Conservation (phyloP, 2,888 invertebrate genomes). For the Drosophila fungiperda region DNA sequence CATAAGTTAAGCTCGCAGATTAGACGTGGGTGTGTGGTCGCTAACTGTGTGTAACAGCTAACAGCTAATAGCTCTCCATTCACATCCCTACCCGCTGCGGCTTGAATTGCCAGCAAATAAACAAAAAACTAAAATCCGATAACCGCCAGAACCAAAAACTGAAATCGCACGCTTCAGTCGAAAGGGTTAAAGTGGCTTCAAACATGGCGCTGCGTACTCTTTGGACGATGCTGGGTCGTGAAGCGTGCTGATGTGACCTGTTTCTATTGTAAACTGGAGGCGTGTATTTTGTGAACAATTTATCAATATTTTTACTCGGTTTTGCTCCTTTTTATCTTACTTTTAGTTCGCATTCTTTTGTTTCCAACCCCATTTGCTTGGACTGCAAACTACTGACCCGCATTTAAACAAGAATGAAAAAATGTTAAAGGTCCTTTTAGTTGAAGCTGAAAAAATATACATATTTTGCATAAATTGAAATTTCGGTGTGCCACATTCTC, state of each 20-base stretch:
- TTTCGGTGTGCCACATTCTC: conserved; percentile 23
- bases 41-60: conserved; percentile 52
- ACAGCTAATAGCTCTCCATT: conserved; percentile 27
- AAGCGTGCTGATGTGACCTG: conserved; percentile 16
- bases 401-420: conserved; percentile 28
- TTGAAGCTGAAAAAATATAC: conserved; percentile 1
- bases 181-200: conserved; percentile 74
- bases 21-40: conserved; percentile 39
- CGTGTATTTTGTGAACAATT: conserved; percentile 72
- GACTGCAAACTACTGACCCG: conserved; percentile 53
- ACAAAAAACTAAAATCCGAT: conserved; percentile 37
- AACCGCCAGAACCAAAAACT: conserved; percentile 29
- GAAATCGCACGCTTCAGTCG: conserved; percentile 61
- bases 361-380: conserved; percentile 12
- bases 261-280: conserved; percentile 44
- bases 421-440: conserved; percentile 43
- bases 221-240: conserved; percentile 1
- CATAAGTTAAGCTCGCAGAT: conserved; percentile 70
- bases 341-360: conserved; percentile 10
- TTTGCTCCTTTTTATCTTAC: conserved; percentile 31
- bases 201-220: conserved; percentile 32
- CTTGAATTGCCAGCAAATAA: conserved; percentile 40
- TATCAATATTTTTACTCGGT: conserved; percentile 73
- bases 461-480: conserved; percentile 60
- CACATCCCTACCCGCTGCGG: conserved; percentile 28